A percentile compares a stretch with the other conserved stretches of the same genome.
Evolutionary conservation across 2,797 vertebrate genomes (phyloP).

Genomic region (Periophthalmus magnuspinnatus): DNA sequence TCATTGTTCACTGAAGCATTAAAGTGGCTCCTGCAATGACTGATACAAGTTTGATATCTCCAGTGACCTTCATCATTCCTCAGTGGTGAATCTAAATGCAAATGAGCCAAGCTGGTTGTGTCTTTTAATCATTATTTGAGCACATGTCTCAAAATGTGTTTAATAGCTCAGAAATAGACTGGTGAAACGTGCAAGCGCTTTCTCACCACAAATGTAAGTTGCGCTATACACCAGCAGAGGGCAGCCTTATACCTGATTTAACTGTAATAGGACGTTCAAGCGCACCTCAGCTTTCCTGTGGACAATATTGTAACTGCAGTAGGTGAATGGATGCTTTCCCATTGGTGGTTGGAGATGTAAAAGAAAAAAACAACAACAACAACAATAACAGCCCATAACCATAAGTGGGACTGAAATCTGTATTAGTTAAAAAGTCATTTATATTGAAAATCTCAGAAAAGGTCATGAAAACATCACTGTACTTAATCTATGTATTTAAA

Average conservation of each 20-base stretch:
- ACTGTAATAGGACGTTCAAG: not conserved
- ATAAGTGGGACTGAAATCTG: not conserved
- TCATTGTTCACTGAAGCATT: slow-evolving; percentile 28
- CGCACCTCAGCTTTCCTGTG: not conserved
- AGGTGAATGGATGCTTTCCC: not conserved
- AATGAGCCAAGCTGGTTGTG: slow-evolving; percentile 48
- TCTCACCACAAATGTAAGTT: not conserved
- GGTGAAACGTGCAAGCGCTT: not conserved
- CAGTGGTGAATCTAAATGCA: slow-evolving; percentile 67
- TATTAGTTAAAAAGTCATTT: not conserved
- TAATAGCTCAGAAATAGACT: not conserved
- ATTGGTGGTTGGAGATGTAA: not conserved
- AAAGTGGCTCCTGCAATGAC: slow-evolving; percentile 33
- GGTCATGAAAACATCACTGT: slow-evolving; percentile 32
- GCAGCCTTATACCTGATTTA: slow-evolving; percentile 23
- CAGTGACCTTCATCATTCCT: slow-evolving; percentile 56
- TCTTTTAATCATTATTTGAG: slow-evolving; percentile 2
- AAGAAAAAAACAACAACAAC: too few relatives aligned
- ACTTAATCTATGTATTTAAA: not conserved
- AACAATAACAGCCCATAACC: not conserved
- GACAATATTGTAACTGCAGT: not conserved
- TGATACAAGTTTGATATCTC: slow-evolving; percentile 32
- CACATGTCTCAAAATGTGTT: not conserved
- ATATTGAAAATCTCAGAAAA: not conserved
- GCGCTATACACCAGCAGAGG: slow-evolving; percentile 43